Base-by-base conservation (phyloP, 2,888 invertebrate genomes). In the Epiblema foenella region DNA sequence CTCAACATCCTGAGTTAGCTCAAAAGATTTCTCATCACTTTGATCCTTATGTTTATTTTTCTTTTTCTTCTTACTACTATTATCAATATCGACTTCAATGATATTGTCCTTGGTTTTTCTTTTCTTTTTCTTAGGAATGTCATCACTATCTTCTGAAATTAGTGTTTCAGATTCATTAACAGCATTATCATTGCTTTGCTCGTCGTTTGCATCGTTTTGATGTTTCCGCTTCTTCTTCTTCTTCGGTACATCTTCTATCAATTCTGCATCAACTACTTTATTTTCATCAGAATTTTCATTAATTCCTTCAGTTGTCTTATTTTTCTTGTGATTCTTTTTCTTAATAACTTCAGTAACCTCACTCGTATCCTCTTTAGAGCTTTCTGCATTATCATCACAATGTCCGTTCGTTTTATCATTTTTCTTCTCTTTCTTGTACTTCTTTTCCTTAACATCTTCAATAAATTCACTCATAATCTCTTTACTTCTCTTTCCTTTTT, bases 181-280 rank as follows among this genome's bases (percentile, higher is more conserved):
- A 52, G 42, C 2, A 39, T n/a, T 33, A 15, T n/a, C 17, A 51
- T 39, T 39, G 39, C 11, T 15, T 17, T 29, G 33, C 18, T 10
- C 29, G 17, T 60, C 73, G 17, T 51, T 49, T 57, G 65, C 39
- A 52, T 79, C 68, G 51, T 63, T 69, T 60, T 68, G 24, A 17
- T 64, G 59, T 68, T 75, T 77, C 65, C 77, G 76, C 63, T 73
- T 74, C 72, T 83, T 83, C 63, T 83, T 85, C 70, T 80, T 83
- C 62, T 81, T 80, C 1, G 70, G 66, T 62, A 77, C 77, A 24
- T 69, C 56, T n/a, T 68, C 73, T 64, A 8, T 24, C 2, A 70
- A 68, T 29, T 67, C 75, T 74, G 20, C 70, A n/a, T 60, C 69
- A 24, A 37, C n/a, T 52, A 65, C 69, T 20, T 69, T 58, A 37